A percentile compares a stretch with the other conserved stretches of the same genome.
phyloP scores from a whole-genome alignment of 2,888 invertebrate species.

The Melieria picta region DNA sequence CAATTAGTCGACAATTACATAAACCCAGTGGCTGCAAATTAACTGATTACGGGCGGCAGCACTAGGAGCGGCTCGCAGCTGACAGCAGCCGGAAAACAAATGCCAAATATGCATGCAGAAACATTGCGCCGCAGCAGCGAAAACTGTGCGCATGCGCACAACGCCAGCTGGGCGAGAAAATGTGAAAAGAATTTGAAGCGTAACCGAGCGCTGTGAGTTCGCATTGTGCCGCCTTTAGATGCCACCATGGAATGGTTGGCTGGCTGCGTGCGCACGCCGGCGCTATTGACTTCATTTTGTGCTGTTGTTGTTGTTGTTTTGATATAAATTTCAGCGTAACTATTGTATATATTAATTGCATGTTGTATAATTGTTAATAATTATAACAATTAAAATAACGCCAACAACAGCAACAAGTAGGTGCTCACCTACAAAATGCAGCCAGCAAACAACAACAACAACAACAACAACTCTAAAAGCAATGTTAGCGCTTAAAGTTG shows the following conservation, averaged over 20 bases:
- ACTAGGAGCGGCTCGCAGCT: conserved; percentile 1
- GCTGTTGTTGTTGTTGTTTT: background rate
- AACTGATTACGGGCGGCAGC: conserved; percentile 15
- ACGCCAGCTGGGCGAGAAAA: background rate
- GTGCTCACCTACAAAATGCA: too few species aligned
- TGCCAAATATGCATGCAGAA: background rate
- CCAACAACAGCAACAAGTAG: background rate
- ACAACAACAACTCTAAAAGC: background rate
- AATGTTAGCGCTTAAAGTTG: too few species aligned
- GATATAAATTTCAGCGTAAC: background rate
- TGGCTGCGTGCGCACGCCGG: conserved; percentile 1
- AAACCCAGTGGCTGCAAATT: conserved; percentile 12
- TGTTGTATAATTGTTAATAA: conserved; percentile 41
- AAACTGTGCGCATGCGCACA: background rate
- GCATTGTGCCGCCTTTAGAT: background rate
- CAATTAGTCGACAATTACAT: conserved; percentile 23
- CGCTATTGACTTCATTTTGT: conserved; percentile 24
- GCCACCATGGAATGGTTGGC: background rate
- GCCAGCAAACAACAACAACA: conserved; percentile 5
- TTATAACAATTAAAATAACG: conserved; percentile 38
- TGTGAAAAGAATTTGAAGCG: background rate
- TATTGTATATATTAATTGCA: conserved; percentile 22
- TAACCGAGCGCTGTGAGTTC: background rate
- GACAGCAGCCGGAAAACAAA: background rate
- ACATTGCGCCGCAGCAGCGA: background rate